A percentile compares a stretch with the other conserved stretches of the same genome.
Evolutionary conservation across 2,888 invertebrate genomes (phyloP).

Genomic region (Onthophagus sagittarius): DNA sequence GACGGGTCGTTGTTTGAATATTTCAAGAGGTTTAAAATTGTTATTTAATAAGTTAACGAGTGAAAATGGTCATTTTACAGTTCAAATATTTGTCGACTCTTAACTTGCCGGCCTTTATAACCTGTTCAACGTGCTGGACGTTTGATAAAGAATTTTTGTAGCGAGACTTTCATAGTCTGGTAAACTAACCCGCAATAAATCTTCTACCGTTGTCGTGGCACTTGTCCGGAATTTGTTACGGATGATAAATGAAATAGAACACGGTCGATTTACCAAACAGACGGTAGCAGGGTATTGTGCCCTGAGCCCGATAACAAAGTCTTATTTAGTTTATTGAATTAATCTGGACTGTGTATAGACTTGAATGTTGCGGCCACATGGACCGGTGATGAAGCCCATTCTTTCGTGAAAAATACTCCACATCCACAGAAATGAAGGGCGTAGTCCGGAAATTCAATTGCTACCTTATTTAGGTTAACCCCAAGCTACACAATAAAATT

Average conservation of each 20-base stretch:
- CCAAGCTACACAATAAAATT: background rate
- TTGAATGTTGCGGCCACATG: constrained; percentile 7
- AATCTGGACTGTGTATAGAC: constrained; percentile 18
- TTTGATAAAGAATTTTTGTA: background rate
- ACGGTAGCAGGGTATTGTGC: constrained; percentile 1
- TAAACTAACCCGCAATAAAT: background rate
- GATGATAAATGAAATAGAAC: background rate
- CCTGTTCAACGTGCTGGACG: background rate
- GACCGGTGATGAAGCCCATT: constrained; percentile 34
- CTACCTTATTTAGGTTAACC: background rate
- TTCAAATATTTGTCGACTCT: background rate
- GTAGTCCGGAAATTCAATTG: background rate
- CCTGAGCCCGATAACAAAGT: constrained; percentile 19
- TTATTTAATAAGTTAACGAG: background rate
- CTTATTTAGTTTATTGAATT: constrained; percentile 25
- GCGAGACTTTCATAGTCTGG: background rate
- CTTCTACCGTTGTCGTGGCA: background rate
- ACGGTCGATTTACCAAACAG: background rate
- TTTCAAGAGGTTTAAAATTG: background rate
- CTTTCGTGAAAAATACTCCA: constrained; percentile 35
- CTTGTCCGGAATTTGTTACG: background rate
- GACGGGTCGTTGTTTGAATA: background rate
- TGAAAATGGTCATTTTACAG: background rate
- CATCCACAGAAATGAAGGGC: background rate
- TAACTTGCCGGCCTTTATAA: background rate